Evolutionary conservation across 2,888 invertebrate genomes (phyloP), one percentile per base, ranked within the genome.

Genomic region (Leptopilina myrica): DNA sequence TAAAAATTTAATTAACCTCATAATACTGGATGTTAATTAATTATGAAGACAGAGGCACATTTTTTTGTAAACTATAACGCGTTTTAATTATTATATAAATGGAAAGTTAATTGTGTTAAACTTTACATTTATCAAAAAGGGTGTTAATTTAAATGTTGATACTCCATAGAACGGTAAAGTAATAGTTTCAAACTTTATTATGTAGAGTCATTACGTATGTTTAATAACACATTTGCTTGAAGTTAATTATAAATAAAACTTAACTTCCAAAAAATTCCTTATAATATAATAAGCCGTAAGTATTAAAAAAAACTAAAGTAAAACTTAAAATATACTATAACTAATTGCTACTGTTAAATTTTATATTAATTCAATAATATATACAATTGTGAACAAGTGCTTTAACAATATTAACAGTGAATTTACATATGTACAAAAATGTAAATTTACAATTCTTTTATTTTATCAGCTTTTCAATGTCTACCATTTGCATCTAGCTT

Each of bases 91-190:
- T 53, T n/a, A 33, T n/a, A 33, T 20, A 26, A 9, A 46, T 15
- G 33, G 43, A 64, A n/a, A 26, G 53, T 5, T 5, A 43, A 43
- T 43, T 8, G 43, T 43, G 33, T 14, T 77, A 33, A 40, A 69
- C 75, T 69, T 64, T 46, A 11, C n/a, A 49, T 53, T 76, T 14
- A 20, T 20, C 73, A 46, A 56, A 56, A 49, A 53, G 64, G 40
- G 67, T 65, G 14, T 64, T 81, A 78, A 80, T 81, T 59, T 80
- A 78, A 43, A 76, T 56, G 77, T 69, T 80, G 80, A 83, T 79
- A 79, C 78, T 78, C 80, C 76, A 78, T 33, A 79, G 75, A 82
- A 76, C 66, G 26, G 43, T n/a, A 75, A 62, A 73, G 67, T 33
- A 15, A 77, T 49, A 64, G 46, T 69, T 33, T 46, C 53, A 14